Evolutionary conservation across 1,140 invertebrate genomes (phyloP), one percentile per base, ranked within the genome.

Genomic region (Arion vulgaris): DNA sequence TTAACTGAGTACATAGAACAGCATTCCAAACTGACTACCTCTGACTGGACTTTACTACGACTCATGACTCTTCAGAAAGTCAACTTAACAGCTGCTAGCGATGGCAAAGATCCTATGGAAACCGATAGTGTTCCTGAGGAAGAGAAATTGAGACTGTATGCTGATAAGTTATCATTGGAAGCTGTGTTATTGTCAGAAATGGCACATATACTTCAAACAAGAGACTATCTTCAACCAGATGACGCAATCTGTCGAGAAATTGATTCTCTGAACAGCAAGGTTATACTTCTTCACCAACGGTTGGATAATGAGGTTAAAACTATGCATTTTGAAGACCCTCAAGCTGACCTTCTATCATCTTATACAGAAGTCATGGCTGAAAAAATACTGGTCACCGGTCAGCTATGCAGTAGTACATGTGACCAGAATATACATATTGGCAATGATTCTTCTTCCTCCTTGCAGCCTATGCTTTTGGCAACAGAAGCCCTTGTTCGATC

Each of bases 171-270:
- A 0, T 88, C 91, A 28, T 84, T 91, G 76, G 90, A 91, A 79
- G 88, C 90, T 62, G 87, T 90, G 51, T 86, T 91, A 75, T 81
- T 91, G 23, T 87, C 88, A 38, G 89, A 91, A 82, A 89, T 91
- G 88, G 86, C 89, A 26, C 85, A 88, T 66, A 77, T 91, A 41
- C 80, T 90, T n/a, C 87, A 89, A 53, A 53, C 45, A 32, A 83
- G 72, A 80, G 74, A 72, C 71, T 73, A n/a, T 36, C 39, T 75
- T 17, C 51, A 36, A 13, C 53, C 81, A 45, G 80, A 83, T 76
- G 89, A 91, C 66, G 34, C 75, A 49, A 77, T 90, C 39, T 78
- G 88, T 79, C 87, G 78, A 72, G 88, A 90, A 86, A 87, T 91
- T 74, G 86, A 90, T 66, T 82, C 84, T 62, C 80, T 88, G 0